A percentile compares a stretch with the other conserved stretches of the same genome.
These are phyloP conservation scores for Apodemia zela DNA, from an alignment of 2,888 invertebrate species.

Conservation along the genomic window DNA sequence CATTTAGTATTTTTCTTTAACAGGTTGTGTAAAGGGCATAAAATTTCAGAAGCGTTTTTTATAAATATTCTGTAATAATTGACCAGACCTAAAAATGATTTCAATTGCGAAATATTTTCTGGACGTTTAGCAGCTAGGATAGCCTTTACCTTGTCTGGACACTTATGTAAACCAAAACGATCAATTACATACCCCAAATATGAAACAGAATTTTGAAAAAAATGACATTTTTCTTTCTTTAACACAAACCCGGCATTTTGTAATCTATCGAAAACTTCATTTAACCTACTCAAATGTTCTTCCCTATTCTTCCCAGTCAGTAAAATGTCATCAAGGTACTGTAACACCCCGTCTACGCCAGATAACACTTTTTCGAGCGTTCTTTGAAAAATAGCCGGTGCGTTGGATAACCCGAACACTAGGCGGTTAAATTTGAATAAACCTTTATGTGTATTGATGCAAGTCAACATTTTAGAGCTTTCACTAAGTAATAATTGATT, in stretches of 20 bases:
- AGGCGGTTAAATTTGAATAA: background rate
- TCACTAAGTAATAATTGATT: constrained; percentile 27
- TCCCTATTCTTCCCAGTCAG: constrained; percentile 24
- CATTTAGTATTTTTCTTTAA: constrained; percentile 14
- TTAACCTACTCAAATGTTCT: constrained; percentile 24
- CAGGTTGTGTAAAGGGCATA: constrained; percentile 21
- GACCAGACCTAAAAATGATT: constrained; percentile 40
- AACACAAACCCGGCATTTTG: constrained; percentile 24
- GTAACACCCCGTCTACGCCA: constrained; percentile 24
- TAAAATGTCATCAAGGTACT: constrained; percentile 31
- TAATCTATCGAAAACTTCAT: constrained; percentile 28
- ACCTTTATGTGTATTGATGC: constrained; percentile 25
- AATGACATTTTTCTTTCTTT: constrained; percentile 29
- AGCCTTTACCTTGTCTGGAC: constrained; percentile 25
- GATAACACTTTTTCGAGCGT: constrained; percentile 25
- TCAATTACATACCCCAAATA: constrained; percentile 22
- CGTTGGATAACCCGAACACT: constrained; percentile 26
- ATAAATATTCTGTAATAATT: constrained; percentile 49
- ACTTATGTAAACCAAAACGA: constrained; percentile 24
- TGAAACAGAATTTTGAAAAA: constrained; percentile 20
- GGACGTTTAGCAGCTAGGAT: constrained; percentile 21
- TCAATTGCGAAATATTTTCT: constrained; percentile 20
- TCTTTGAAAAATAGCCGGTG: constrained; percentile 34
- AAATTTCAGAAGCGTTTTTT: constrained; percentile 24
- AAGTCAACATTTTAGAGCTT: constrained; percentile 21